Conservation (phyloP, 1,140 invertebrate genomes). For the Apis florea region DNA sequence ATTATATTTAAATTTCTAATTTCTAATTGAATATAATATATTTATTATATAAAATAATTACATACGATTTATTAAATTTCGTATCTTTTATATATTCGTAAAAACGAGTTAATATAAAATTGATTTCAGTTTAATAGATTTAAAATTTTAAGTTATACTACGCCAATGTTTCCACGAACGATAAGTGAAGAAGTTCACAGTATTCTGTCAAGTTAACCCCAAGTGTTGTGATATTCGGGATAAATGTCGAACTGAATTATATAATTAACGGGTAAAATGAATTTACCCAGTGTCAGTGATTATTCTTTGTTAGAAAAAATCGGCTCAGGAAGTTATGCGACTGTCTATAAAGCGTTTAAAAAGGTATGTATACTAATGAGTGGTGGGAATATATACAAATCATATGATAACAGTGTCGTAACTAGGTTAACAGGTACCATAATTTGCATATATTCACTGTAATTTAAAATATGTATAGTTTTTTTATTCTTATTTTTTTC, state of each 20-base stretch:
- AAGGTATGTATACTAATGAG: slow-evolving; percentile 82
- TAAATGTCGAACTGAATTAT: slow-evolving; percentile 37
- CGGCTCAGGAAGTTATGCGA: slow-evolving; percentile 93
- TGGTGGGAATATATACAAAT: neutral
- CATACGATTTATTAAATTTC: neutral
- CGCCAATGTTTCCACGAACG: slow-evolving; percentile 27
- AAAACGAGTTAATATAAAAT: too few species aligned
- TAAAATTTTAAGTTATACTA: slow-evolving; percentile 10
- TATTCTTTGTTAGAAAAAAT: slow-evolving; percentile 89
- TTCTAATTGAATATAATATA: neutral
- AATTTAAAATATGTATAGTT: neutral
- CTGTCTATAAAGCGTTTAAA: slow-evolving; percentile 91
- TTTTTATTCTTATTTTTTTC: neutral
- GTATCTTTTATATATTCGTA: too few species aligned
- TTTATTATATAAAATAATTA: neutral
- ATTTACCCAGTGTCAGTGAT: slow-evolving; percentile 83
- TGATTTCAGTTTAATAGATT: too few species aligned
- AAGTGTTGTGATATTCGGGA: slow-evolving; percentile 9
- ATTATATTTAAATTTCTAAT: neutral
- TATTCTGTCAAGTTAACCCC: slow-evolving; percentile 30
- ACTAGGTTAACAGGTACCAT: neutral
- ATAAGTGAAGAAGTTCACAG: neutral
- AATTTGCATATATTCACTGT: neutral
- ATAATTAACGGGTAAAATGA: slow-evolving; percentile 63
- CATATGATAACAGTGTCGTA: slow-evolving; percentile 30